phyloP scores from a whole-genome alignment of 2,797 vertebrate genomes.

The Pseudocheirus occidentalis region DNA sequence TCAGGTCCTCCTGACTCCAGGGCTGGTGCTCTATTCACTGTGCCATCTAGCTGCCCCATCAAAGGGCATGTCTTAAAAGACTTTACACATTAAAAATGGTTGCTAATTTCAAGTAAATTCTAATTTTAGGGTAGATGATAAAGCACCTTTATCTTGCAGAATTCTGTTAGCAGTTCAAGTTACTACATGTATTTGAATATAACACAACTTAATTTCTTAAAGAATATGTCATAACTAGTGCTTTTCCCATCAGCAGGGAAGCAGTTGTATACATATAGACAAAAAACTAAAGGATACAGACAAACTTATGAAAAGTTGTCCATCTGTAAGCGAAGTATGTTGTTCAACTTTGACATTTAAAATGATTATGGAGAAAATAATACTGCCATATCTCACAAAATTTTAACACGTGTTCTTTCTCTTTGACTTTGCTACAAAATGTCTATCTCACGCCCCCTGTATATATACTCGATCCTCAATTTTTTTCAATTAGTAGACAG shows the following conservation, averaged over 20 bases:
- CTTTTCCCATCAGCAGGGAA: neutral
- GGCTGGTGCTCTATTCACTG: too few species aligned
- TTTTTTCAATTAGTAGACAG: neutral
- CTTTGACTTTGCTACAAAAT: neutral
- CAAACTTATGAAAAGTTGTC: neutral
- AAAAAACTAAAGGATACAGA: neutral
- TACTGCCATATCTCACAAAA: neutral
- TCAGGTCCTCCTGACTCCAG: too few species aligned
- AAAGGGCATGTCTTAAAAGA: conserved; percentile 39
- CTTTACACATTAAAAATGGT: conserved; percentile 30
- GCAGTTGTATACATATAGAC: neutral
- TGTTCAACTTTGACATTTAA: neutral
- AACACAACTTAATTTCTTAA: conserved; percentile 32
- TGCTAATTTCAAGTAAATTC: neutral
- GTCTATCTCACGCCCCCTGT: neutral
- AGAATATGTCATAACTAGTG: neutral
- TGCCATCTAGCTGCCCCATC: neutral
- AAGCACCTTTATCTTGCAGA: neutral
- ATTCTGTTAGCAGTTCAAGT: conserved; percentile 16
- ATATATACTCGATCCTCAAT: neutral
- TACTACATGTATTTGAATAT: neutral
- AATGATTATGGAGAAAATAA: neutral
- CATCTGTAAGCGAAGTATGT: neutral
- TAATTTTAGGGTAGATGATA: conserved; percentile 21
- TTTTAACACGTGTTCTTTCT: neutral